Conservation (phyloP, 2,113 vertebrate genomes). For the Brachypodius melanocephalos region DNA sequence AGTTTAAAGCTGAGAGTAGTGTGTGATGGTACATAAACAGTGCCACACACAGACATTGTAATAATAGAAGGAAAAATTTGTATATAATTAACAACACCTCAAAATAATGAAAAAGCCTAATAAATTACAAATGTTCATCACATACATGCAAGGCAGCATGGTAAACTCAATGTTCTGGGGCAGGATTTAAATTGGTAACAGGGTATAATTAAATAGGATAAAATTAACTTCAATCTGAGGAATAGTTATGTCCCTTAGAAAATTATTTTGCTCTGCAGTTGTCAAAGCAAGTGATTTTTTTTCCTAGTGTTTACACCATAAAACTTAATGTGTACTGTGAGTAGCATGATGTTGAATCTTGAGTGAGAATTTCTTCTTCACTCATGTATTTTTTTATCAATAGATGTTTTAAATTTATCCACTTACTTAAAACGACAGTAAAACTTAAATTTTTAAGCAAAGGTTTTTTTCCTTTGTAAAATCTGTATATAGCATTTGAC, state of each 20-base stretch:
- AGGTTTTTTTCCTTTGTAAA: background rate
- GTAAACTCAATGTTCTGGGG: background rate
- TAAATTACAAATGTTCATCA: background rate
- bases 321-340: background rate
- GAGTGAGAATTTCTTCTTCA: background rate
- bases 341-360: background rate
- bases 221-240: conserved; percentile 16
- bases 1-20: background rate
- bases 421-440: background rate
- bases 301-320: background rate
- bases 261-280: background rate
- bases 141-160: background rate
- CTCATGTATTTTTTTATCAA: background rate
- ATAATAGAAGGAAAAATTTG: background rate
- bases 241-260: background rate
- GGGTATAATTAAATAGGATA: background rate
- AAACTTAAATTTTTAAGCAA: background rate
- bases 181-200: conserved; percentile 15
- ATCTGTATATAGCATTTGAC: background rate
- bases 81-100: background rate
- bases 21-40: background rate
- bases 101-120: background rate
- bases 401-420: background rate
- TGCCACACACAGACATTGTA: background rate
- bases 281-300: background rate